Conservation (phyloP, 35 echinoderm and acorn worm species). For the Eucidaris tribuloides region DNA sequence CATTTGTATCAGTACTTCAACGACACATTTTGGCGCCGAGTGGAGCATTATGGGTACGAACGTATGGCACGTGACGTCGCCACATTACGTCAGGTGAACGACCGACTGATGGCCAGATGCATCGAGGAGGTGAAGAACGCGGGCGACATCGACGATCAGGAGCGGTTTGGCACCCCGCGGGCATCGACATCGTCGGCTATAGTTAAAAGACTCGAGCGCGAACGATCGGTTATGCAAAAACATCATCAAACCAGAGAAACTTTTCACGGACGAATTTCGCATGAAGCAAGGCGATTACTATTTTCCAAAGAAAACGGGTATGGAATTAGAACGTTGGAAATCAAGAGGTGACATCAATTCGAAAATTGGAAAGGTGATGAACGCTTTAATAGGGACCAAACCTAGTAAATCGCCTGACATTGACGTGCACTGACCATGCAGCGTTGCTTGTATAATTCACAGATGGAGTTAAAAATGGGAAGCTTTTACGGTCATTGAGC, state of each 20-base stretch:
- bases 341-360: too few relatives aligned
- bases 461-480: too few relatives aligned
- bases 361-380: too few relatives aligned
- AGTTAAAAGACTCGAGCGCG: slow-evolving; percentile 29
- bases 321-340: too few relatives aligned
- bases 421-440: too few relatives aligned
- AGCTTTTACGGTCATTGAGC: too few relatives aligned
- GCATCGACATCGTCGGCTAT: slow-evolving; percentile 50
- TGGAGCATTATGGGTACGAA: slow-evolving; percentile 17
- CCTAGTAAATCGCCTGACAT: too few relatives aligned
- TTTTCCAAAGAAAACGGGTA: too few relatives aligned
- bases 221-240: slow-evolving; percentile 41
- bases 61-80: slow-evolving; percentile 28
- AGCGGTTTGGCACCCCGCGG: slow-evolving; percentile 53
- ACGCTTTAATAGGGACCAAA: too few relatives aligned
- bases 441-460: too few relatives aligned
- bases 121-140: slow-evolving; percentile 34
- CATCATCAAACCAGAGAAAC: slow-evolving; percentile 51
- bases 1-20: slow-evolving; percentile 55
- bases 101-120: slow-evolving; percentile 37
- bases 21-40: slow-evolving; percentile 37
- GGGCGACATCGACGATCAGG: slow-evolving; percentile 10
- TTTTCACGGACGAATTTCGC: slow-evolving; percentile 49
- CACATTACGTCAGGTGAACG: slow-evolving; percentile 15
- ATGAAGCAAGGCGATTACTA: slow-evolving; percentile 33